phyloP scores from a whole-genome alignment of 2,888 invertebrate genomes.

The Cataglyphis altisquamis region DNA sequence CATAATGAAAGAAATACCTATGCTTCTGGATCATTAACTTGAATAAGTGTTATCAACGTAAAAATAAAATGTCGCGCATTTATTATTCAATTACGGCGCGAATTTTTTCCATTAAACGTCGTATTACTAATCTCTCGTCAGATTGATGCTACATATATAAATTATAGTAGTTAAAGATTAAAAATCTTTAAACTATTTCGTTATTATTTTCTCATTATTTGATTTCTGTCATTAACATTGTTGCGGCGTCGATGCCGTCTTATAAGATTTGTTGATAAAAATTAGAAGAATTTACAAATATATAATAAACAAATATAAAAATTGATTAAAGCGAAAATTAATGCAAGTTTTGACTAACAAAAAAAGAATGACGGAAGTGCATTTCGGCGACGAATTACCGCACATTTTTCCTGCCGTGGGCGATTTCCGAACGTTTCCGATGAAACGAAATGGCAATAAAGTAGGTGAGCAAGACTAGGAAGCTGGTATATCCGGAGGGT shows the following conservation, averaged over 20 bases:
- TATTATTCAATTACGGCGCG: conserved; percentile 8
- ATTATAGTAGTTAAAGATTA: not conserved
- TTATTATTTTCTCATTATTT: not conserved
- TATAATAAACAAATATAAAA: not conserved
- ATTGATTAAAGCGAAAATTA: not conserved
- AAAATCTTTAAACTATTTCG: not conserved
- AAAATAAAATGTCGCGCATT: not conserved
- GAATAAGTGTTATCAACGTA: not conserved
- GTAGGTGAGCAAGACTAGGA: conserved; percentile 85
- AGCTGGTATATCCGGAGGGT: conserved; percentile 85
- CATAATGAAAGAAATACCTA: not conserved
- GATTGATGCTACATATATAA: not conserved
- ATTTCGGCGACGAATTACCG: not conserved
- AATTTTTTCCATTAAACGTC: conserved; percentile 27
- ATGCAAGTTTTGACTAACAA: not conserved
- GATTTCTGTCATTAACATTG: not conserved
- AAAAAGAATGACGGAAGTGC: not conserved
- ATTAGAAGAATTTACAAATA: not conserved
- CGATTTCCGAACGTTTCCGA: conserved; percentile 67
- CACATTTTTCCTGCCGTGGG: conserved; percentile 12
- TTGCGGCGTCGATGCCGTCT: not conserved
- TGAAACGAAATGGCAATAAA: conserved; percentile 78
- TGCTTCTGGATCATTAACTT: not conserved
- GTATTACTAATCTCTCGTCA: not conserved
- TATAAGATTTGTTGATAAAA: not conserved